phyloP scores from a whole-genome alignment of 2,113 vertebrate genomes.

The Ondatra zibethicus region DNA sequence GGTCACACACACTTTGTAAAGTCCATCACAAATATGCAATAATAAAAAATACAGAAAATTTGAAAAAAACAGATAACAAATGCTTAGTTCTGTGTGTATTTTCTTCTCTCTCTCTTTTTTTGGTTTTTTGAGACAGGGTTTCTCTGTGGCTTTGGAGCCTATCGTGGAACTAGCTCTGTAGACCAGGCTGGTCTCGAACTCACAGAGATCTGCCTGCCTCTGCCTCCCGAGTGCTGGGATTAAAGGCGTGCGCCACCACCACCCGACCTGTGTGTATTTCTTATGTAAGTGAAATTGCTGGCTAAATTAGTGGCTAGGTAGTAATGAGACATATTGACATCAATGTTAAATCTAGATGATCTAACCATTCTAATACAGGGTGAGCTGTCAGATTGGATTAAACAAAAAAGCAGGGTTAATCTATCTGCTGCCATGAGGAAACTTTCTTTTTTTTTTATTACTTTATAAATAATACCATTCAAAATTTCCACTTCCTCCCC shows the following conservation, averaged over 20 bases:
- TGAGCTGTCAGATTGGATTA: not conserved
- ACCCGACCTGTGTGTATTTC: not conserved
- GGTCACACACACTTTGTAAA: not conserved
- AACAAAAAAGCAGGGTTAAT: not conserved
- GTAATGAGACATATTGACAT: not conserved
- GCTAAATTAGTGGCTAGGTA: not conserved
- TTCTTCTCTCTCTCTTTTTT: no score
- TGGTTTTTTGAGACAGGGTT: no score
- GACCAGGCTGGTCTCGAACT: no score
- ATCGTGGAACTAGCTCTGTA: no score
- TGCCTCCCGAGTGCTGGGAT: no score
- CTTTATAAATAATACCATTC: no score
- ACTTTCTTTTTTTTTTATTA: no score
- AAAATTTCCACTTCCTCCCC: no score
- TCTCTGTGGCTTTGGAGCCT: no score
- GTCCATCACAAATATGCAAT: not conserved
- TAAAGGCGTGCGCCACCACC: no score
- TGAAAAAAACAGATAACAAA: not conserved
- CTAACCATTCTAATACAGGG: slow-evolving; percentile 28
- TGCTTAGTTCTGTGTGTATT: not conserved
- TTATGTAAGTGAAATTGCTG: not conserved
- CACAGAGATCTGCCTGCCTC: no score
- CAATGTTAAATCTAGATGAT: slow-evolving; percentile 3
- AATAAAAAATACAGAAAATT: not conserved
- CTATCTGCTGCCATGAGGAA: not conserved